A percentile compares a stretch with the other conserved stretches of the same genome.
Conservation (phyloP, 2,113 vertebrate species). For the Alethe diademata region DNA sequence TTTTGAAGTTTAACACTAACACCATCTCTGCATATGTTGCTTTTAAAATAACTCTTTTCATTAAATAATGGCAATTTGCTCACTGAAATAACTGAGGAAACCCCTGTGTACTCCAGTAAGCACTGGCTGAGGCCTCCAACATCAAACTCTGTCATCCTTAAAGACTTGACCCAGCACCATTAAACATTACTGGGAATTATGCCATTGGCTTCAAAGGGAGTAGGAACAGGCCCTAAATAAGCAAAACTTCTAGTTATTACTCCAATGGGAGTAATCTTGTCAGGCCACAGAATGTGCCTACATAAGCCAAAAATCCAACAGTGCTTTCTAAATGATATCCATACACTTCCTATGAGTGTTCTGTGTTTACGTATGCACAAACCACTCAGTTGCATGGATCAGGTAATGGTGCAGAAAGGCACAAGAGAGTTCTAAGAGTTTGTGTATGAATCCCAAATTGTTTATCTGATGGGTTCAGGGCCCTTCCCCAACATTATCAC, state of each 20-base stretch:
- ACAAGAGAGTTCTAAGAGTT: neutral
- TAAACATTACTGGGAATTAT: constrained; percentile 54
- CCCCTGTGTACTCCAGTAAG: neutral
- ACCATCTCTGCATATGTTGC: neutral
- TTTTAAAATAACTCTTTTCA: neutral
- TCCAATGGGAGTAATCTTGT: constrained; percentile 37
- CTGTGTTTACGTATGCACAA: neutral
- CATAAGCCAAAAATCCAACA: constrained; percentile 38
- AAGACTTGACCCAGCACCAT: constrained; percentile 43
- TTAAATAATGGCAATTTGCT: neutral
- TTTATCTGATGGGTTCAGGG: neutral
- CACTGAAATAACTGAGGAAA: constrained; percentile 18
- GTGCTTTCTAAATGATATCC: neutral
- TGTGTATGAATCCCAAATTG: neutral
- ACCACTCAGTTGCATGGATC: neutral
- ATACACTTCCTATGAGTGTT: neutral
- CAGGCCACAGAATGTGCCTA: constrained; percentile 47
- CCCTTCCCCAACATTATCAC: neutral
- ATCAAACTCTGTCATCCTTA: constrained; percentile 35
- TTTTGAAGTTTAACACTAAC: neutral
- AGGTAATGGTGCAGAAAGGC: neutral
- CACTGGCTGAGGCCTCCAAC: neutral
- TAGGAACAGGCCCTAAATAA: constrained; percentile 57
- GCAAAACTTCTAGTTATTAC: constrained; percentile 50
- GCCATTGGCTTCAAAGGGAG: constrained; percentile 61